A percentile compares a stretch with the other conserved stretches of the same genome.
These are phyloP conservation scores for Caenorhabditis inopinata DNA, from an alignment of 1,140 invertebrate species.

Conservation along the genomic window DNA sequence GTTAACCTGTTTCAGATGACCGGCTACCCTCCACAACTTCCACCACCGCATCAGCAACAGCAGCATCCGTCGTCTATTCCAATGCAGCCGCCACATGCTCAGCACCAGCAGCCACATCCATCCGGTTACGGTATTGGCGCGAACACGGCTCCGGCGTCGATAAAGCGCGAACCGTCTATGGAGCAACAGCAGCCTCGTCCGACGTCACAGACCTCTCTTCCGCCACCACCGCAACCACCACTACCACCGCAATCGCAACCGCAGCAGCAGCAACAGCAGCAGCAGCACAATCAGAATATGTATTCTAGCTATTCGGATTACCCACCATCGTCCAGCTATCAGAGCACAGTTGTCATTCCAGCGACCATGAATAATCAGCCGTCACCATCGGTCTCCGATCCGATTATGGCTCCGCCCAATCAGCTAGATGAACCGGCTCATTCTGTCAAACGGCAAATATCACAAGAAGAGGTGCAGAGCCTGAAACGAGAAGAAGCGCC, in stretches of 20 bases:
- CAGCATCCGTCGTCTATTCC: background rate
- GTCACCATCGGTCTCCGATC: background rate
- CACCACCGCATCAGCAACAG: background rate
- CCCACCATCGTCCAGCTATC: constrained; percentile 1
- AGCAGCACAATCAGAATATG: background rate
- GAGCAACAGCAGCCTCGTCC: background rate
- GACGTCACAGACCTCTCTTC: no score
- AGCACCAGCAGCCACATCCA: background rate
- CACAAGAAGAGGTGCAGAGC: background rate
- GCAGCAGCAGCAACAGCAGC: background rate
- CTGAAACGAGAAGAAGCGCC: background rate
- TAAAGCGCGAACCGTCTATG: background rate
- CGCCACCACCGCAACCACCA: background rate
- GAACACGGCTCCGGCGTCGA: background rate
- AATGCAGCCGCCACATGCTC: no score
- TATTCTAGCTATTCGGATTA: background rate
- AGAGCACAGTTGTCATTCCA: background rate
- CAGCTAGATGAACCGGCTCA: constrained; percentile 48
- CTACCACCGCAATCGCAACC: background rate
- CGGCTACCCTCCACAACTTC: background rate
- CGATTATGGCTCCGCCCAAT: background rate
- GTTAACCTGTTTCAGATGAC: background rate
- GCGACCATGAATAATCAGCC: background rate
- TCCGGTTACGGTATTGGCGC: background rate
- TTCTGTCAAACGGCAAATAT: background rate